Evolutionary conservation across 2,113 vertebrate species (phyloP), one percentile per base, ranked within the genome.

Genomic region (Corythoichthys intestinalis): DNA sequence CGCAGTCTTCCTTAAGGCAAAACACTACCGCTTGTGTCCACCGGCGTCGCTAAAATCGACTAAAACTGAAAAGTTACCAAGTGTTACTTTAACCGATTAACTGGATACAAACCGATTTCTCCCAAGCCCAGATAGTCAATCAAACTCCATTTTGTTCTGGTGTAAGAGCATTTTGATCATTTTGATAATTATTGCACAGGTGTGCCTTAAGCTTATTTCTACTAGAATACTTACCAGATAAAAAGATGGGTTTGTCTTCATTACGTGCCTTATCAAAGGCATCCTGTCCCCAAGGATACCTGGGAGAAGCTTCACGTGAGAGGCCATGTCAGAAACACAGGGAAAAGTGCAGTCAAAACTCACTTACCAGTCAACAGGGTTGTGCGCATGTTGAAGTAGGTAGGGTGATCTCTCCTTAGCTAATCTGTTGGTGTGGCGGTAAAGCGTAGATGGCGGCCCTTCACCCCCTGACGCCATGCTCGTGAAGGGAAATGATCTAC

Each of bases 191-290:
- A 28, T 28, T 28, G 20, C 20, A 28, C 20, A 28, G 20, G 20
- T 28, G 20, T 28, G 20, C 20, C 20, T 28, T 28, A 5, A 5
- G 9, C 1, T 35, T 58, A 37, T 35, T 57, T 13, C 13, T 6
- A 96, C 96, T 96, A 86, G 96, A 97, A 37, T 97, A 90, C 86
- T 97, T 13, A 97, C 96, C 96, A 86, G 96, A 97, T 41, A 98
- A 90, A 87, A 98, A 97, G 77, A 98, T 96, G 0, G 93, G 91
- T 72, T 98, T 97, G 83, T 96, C 94, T 85, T 99, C 96, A 48
- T 47, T 83, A 78, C 90, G 95, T 61, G 94, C 94, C 82, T 95
- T 96, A 74, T 95, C 92, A 60, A 99, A 96, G 34, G 96, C 96
- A 50, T 98, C 96, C 74, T 93, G 92, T 74, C 96, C 94, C 96